Percentiles rank a stretch among this genome's conserved stretches.
Evolutionary conservation across 2,797 vertebrate species (phyloP).

Genomic region (Cheirogaleus major): DNA sequence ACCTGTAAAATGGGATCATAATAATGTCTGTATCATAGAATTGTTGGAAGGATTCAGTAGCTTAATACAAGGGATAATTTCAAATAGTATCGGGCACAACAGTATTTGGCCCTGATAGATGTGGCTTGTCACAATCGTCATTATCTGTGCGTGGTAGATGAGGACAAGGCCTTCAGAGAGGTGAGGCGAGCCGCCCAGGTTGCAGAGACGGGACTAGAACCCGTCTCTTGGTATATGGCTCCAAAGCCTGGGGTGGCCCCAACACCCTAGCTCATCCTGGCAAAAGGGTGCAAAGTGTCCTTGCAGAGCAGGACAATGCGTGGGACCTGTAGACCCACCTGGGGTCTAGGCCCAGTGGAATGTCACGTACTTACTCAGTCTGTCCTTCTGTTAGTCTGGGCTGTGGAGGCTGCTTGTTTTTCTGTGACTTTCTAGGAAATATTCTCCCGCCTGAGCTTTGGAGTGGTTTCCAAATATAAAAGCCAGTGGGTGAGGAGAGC

Average conservation of each 20-base stretch:
- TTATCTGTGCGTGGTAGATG: background rate
- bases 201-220: background rate
- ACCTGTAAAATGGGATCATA: background rate
- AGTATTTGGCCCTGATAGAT: too few species aligned
- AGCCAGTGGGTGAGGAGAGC: background rate
- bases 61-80: background rate
- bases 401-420: background rate
- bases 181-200: background rate
- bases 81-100: background rate
- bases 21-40: too few species aligned
- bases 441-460: accelerated
- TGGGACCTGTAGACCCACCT: background rate
- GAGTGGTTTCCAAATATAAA: background rate
- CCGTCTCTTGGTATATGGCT: background rate
- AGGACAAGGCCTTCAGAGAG: background rate
- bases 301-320: accelerated
- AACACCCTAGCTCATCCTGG: background rate
- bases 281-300: background rate
- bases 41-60: background rate
- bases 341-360: background rate
- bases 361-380: accelerated
- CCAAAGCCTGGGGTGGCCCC: background rate
- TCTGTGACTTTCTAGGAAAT: background rate
- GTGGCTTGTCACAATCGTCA: background rate
- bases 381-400: background rate